Base-by-base conservation (phyloP, 2,113 vertebrate genomes). In the Trochalopteron elliotii region DNA sequence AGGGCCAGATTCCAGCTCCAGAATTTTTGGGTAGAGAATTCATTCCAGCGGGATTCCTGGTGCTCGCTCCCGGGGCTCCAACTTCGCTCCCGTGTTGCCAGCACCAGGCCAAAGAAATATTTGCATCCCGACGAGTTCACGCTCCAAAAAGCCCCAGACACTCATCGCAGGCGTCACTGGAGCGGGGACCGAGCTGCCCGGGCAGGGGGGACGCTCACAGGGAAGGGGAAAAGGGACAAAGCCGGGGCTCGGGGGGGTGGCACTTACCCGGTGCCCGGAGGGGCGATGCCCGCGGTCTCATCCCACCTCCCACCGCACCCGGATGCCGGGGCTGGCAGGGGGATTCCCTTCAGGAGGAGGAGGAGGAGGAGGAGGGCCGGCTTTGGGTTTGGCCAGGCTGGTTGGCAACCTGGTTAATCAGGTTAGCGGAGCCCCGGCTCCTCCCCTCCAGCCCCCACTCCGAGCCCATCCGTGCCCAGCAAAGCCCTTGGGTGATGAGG, bases 401-500 rank as follows among this genome's bases (percentile, higher is more conserved):
- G 44, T 49, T 94, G n/a, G 80, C 44, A 93, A 83, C 75, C 67
- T 61, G 94, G 87, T 76, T 56, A 64, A 88, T 95, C 79, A 90
- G 95, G 96, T 85, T 60, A 68, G 84, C 11, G 11, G 78, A 93
- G 49, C 28, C 11, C 77, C 22, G 2, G 94, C 94, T 93, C 94
- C 95, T 97, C 95, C 94, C 94, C 61, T 53, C 37, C 74, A 6
- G 35, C 44, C 37, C 44, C 35, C 17, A 2, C 35, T 37, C 39
- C 87, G 33, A 45, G 42, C 64, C 81, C 83, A 27, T 44, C 82
- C 63, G 6, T 87, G 77, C 45, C 77, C 87, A 2, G 89, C 68
- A 78, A 61, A 95, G 82, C 90, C 85, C 90, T 37, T 3, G 95
- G 90, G 94, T 40, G 90, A 61, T 42, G 92, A 80, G 79, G 88